A percentile compares a stretch with the other conserved stretches of the same genome.
These are phyloP conservation scores for Lycopodina hypogea DNA, from an alignment of 37 sponge, comb jelly and placozoan genomes.

Conservation along the genomic window DNA sequence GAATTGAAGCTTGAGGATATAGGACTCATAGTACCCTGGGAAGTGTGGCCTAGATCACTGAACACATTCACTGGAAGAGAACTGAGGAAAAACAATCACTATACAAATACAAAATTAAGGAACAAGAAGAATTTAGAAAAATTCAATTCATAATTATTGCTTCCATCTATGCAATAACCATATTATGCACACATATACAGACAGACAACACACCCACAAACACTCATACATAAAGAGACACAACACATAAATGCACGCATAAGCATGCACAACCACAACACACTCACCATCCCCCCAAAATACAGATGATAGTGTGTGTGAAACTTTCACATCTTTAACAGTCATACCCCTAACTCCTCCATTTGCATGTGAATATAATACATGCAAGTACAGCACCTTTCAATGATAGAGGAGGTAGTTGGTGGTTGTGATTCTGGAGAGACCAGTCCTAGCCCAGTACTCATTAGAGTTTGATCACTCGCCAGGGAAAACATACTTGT, in stretches of 20 bases:
- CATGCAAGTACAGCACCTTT: conserved; percentile 42
- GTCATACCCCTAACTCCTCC: too few relatives aligned
- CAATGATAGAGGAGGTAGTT: conserved; percentile 66
- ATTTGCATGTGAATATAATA: too few relatives aligned
- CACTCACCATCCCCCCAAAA: too few relatives aligned
- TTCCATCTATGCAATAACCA: too few relatives aligned
- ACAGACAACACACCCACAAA: not conserved
- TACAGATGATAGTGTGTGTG: too few relatives aligned
- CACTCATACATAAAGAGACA: too few relatives aligned
- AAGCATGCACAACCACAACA: too few relatives aligned
- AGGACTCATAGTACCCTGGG: conserved; percentile 57
- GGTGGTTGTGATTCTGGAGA: conserved; percentile 49
- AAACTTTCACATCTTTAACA: too few relatives aligned
- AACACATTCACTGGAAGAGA: conserved; percentile 53
- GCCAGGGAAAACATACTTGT: conserved; percentile 47
- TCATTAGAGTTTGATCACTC: conserved; percentile 34
- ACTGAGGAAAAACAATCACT: conserved; percentile 7
- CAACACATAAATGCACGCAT: too few relatives aligned
- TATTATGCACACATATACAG: too few relatives aligned
- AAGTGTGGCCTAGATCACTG: conserved; percentile 41
- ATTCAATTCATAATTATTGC: too few relatives aligned
- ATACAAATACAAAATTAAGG: not conserved
- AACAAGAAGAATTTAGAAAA: not conserved
- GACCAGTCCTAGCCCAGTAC: conserved; percentile 33
- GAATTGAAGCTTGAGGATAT: conserved; percentile 43